Evolutionary conservation across 1,140 invertebrate genomes (phyloP), one percentile per base, ranked within the genome.

Genomic region (Antheraea mylitta): DNA sequence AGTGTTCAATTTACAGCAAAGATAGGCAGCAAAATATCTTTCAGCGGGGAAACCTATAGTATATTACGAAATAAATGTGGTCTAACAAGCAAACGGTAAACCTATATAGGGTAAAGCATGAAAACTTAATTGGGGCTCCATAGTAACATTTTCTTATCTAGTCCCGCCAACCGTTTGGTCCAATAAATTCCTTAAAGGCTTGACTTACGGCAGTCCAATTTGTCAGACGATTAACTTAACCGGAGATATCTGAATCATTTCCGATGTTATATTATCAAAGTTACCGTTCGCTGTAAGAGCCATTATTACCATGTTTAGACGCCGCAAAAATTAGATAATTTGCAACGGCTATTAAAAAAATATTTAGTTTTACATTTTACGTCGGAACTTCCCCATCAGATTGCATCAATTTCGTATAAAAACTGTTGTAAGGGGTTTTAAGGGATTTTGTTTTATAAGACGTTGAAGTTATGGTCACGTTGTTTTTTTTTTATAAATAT

Each of bases 181-280:
- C 59, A 60, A 60, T 60, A 60, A 60, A 60, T 60, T 30, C 59
- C 18, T 60, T 22, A 60, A 60, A 60, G 59, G 59, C 59, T 60
- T 60, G 59, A 60, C 59, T 60, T 60, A 53, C 45, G 45, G 45
- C 59, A 6, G 59, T 60, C 59, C 59, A 60, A 60, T 60, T 60
- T 60, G 22, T 18, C 59, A 60, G 18, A 19, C 59, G 59, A 60
- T 60, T 60, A 22, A 60, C 18, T 30, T 22, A 60, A 19, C 18
- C 59, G 45, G 45, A 22, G 59, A 60, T 60, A 60, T 60, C 22
- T 22, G 59, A 60, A 30, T 60, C 59, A 60, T 60, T 22, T 60
- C 59, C 59, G 59, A 60, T 60, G 59, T 0, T 60, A 19, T 30
- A n/a, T 53, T 53, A 53, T 53, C 45, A 53, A 53, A 53, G 45